Conservation (phyloP, 1,140 invertebrate species). For the Trachymyrmex septentrionalis region DNA sequence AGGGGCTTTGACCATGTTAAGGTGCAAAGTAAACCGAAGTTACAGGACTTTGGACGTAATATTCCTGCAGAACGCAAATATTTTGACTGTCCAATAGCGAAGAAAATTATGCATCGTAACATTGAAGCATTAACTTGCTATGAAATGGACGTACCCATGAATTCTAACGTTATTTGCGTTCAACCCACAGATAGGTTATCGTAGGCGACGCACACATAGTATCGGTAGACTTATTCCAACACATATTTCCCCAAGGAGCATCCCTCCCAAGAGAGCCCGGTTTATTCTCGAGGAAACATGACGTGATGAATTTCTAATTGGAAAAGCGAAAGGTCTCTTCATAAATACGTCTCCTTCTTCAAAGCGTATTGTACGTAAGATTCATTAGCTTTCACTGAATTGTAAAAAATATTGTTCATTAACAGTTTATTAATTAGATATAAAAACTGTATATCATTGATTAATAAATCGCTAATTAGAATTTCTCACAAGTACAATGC, state of each 20-base stretch:
- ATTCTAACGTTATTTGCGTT: constrained; percentile 65
- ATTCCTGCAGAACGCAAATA: constrained; percentile 59
- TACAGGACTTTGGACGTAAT: constrained; percentile 30
- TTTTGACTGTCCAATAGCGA: constrained; percentile 37
- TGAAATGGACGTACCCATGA: constrained; percentile 37
- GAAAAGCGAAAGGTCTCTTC: constrained; percentile 48
- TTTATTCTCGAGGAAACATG: constrained; percentile 57
- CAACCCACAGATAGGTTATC: constrained; percentile 64
- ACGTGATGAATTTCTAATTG: constrained; percentile 72
- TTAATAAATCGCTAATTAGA: neutral
- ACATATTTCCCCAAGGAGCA: constrained; percentile 72
- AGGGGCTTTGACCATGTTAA: neutral
- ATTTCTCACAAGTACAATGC: neutral
- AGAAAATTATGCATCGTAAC: constrained; percentile 59
- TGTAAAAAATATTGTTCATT: neutral
- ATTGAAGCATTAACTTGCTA: constrained; percentile 5
- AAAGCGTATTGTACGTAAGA: neutral
- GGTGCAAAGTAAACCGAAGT: constrained; percentile 36
- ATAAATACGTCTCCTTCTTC: constrained; percentile 33
- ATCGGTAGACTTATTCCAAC: constrained; percentile 60
- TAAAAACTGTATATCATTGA: neutral
- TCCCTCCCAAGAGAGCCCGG: constrained; percentile 4
- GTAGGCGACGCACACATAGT: constrained; percentile 35
- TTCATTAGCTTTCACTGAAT: neutral
- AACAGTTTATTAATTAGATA: constrained; percentile 1